Evolutionary conservation across 2,113 vertebrate genomes (phyloP), one percentile per base, ranked within the genome.

Genomic region (Chiloscyllium plagiosum): DNA sequence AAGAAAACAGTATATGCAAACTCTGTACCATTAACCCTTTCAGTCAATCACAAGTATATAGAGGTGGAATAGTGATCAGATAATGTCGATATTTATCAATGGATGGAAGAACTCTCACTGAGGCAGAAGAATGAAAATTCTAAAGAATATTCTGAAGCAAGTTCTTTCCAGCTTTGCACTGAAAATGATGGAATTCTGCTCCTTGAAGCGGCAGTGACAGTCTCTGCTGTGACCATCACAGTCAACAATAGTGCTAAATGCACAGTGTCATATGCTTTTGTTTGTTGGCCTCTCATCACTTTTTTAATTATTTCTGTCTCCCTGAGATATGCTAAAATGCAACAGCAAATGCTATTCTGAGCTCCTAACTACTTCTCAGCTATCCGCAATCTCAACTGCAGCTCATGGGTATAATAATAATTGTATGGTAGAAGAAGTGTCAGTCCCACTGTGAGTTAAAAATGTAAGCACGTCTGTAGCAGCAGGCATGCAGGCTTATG

Each of bases 381-480:
- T 76, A 95, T 95, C 69, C 42, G 47, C 94, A 95, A 72, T 76
- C 66, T 50, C 68, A 72, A 72, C 69, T 95, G 94, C 33, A 95
- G 68, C 94, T 95, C 94, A 76, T 52, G 94, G 94, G 69, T 95
- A 95, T 70, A 76, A 95, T 95, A 72, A 72, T 95, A 95, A 95
- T 95, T 95, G 94, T 29, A 95, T 72, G 94, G 94, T 95, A 95
- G 94, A 95, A 95, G 68, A 76, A 26, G 94, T 95, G 94, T 95
- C 94, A 95, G 94, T 76, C 68, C 94, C 94, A 95, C 94, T 95
- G 94, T 76, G 94, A 95, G 94, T 95, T 95, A 72, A 95, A 95
- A 95, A 95, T 95, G 94, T 76, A 95, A 95, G 94, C 50, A 95
- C 94, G 94, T 95, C 94, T 72, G 47, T 95, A 95, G 72, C 94